A percentile compares a stretch with the other conserved stretches of the same genome.
These are phyloP conservation scores for Tragulus kanchil DNA, from an alignment of 2,113 vertebrate genomes.

Conservation along the genomic window DNA sequence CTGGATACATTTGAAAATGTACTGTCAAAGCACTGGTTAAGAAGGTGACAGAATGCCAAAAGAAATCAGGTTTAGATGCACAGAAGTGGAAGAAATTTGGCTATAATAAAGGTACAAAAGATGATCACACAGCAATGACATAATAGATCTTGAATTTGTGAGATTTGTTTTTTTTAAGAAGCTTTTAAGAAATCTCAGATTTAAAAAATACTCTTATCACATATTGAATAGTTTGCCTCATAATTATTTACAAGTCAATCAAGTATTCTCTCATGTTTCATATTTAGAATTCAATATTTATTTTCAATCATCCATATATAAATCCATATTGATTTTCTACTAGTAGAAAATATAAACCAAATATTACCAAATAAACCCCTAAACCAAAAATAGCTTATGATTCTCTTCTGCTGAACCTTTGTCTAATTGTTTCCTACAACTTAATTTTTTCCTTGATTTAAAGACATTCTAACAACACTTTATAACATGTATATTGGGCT, in stretches of 20 bases:
- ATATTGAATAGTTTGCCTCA: not conserved
- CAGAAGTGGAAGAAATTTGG: not conserved
- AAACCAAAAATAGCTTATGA: slow-evolving; percentile 6
- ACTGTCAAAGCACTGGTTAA: slow-evolving; percentile 25
- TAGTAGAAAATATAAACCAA: slow-evolving; percentile 61
- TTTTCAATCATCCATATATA: slow-evolving; percentile 13
- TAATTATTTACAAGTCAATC: slow-evolving; percentile 50
- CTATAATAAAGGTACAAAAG: slow-evolving; percentile 16
- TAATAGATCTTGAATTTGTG: slow-evolving; percentile 19
- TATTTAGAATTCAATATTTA: slow-evolving; percentile 10
- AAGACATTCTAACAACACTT: slow-evolving; percentile 45
- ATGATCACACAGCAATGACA: slow-evolving; percentile 17
- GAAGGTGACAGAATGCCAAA: not conserved
- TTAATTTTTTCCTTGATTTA: slow-evolving; percentile 25
- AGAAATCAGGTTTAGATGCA: slow-evolving; percentile 44
- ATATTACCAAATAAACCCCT: slow-evolving; percentile 3
- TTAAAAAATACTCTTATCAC: slow-evolving; percentile 19
- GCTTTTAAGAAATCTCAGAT: slow-evolving; percentile 57
- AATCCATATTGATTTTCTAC: slow-evolving; percentile 45
- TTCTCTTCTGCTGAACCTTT: not conserved
- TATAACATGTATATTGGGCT: not conserved
- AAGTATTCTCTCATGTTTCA: slow-evolving; percentile 27
- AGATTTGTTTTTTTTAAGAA: not conserved
- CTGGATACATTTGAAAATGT: slow-evolving; percentile 58
- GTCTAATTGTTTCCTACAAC: slow-evolving; percentile 3